Evolutionary conservation across 2,888 invertebrate species (phyloP).

Genomic region (Drosophila mimica): DNA sequence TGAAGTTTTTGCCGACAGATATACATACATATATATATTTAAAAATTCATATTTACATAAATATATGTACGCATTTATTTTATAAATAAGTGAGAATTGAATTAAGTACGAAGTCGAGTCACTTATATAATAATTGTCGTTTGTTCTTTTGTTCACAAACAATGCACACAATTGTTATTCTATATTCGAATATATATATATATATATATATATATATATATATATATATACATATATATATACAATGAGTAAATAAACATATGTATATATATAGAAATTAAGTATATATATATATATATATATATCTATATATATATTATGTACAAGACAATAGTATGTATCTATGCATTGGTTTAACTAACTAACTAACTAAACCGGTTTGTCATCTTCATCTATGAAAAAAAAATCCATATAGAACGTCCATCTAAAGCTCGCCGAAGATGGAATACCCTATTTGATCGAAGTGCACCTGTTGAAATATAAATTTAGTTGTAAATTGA

Average conservation of each 20-base stretch:
- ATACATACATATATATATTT: background rate
- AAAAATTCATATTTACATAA: conserved; percentile 9
- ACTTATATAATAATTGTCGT: background rate
- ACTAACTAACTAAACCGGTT: conserved; percentile 29
- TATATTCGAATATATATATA: background rate
- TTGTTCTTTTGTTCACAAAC: background rate
- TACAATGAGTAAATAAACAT: background rate
- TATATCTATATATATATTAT: background rate
- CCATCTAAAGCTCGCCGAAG: background rate
- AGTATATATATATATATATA: background rate
- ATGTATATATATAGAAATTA: background rate
- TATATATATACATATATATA: background rate
- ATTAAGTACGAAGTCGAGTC: background rate
- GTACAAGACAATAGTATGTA: background rate
- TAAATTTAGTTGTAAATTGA: background rate
- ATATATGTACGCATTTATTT: background rate
- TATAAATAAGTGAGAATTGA: background rate
- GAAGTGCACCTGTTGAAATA: background rate
- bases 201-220: background rate
- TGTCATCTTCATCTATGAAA: background rate
- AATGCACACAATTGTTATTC: background rate
- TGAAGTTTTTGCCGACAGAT: conserved; percentile 6
- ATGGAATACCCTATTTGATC: background rate
- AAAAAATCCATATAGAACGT: background rate
- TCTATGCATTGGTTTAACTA: background rate